These are phyloP conservation scores for Sandelia bainsii DNA, from an alignment of 2,797 vertebrate genomes.

Conservation along the genomic window DNA sequence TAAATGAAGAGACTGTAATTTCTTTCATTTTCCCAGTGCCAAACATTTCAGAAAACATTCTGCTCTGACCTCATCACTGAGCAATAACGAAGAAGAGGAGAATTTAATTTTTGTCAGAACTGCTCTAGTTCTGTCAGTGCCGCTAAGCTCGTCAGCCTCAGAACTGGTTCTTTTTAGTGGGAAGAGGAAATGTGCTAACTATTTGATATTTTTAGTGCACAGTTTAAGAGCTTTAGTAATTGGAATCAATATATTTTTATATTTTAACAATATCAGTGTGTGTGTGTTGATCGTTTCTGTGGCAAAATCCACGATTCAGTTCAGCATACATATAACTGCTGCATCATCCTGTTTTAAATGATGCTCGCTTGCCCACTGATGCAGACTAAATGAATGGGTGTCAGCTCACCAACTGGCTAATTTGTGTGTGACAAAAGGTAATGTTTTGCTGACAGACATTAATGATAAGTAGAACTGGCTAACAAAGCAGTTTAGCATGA, in stretches of 20 bases:
- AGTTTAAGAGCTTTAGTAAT: no score
- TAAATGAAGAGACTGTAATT: slow-evolving; percentile 7
- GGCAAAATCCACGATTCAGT: neutral
- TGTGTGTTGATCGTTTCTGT: neutral
- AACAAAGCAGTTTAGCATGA: slow-evolving; percentile 18
- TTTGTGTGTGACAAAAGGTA: slow-evolving; percentile 22
- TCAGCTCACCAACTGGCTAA: slow-evolving; percentile 10
- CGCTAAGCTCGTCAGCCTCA: slow-evolving; percentile 14
- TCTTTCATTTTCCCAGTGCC: neutral
- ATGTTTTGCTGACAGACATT: slow-evolving; percentile 11
- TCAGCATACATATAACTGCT: neutral
- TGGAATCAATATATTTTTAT: neutral
- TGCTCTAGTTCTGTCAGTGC: slow-evolving; percentile 22
- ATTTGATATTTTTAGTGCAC: neutral
- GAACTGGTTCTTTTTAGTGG: neutral
- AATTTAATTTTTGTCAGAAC: neutral
- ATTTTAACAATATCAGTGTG: neutral
- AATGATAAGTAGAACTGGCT: slow-evolving; percentile 21
- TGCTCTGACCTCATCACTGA: slow-evolving; percentile 19
- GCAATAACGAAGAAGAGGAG: slow-evolving; percentile 5
- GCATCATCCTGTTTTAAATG: neutral
- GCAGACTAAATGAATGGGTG: slow-evolving; percentile 2
- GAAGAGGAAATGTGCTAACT: neutral
- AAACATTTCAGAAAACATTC: slow-evolving; percentile 7
- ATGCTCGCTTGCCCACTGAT: neutral